phyloP scores from a whole-genome alignment of 2,113 vertebrate genomes.

The Clarias gariepinus region DNA sequence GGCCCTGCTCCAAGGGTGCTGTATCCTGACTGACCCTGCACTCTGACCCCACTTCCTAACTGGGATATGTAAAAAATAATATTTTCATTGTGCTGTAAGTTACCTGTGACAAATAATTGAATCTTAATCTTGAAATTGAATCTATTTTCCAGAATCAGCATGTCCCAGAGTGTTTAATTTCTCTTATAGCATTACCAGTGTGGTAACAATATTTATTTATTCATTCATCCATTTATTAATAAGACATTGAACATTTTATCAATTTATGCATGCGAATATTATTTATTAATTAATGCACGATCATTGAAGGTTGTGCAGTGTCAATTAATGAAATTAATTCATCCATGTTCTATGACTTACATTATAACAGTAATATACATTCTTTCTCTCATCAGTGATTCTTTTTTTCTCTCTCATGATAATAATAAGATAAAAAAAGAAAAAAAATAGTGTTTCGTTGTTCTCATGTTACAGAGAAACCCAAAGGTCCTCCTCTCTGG shows the following conservation, averaged over 20 bases:
- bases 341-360: neutral
- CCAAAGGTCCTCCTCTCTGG: too few relatives aligned
- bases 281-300: neutral
- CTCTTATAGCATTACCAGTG: neutral
- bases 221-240: neutral
- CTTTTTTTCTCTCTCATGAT: too few relatives aligned
- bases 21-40: too few relatives aligned
- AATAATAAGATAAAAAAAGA: too few relatives aligned
- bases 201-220: neutral
- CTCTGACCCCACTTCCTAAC: too few relatives aligned
- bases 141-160: neutral
- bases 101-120: too few relatives aligned
- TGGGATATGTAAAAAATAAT: too few relatives aligned
- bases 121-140: too few relatives aligned
- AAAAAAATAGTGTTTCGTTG: too few relatives aligned
- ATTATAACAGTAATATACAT: neutral
- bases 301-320: neutral
- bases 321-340: neutral
- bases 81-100: too few relatives aligned
- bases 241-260: neutral
- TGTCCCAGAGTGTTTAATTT: neutral
- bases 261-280: neutral
- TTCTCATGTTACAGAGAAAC: too few relatives aligned
- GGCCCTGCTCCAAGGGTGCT: too few relatives aligned
- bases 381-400: neutral